Conservation (phyloP, 2,888 invertebrate genomes). For the Prenolepis imparis region DNA sequence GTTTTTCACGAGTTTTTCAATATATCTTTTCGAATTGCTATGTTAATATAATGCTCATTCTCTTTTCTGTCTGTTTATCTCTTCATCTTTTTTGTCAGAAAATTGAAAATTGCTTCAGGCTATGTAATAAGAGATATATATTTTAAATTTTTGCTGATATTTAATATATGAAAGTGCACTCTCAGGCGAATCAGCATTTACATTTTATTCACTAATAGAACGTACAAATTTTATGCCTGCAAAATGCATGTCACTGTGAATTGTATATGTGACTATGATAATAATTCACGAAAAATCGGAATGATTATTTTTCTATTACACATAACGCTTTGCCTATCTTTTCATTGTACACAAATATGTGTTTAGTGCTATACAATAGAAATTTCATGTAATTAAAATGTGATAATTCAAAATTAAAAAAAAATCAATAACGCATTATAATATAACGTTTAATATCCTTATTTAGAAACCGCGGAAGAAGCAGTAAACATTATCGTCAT, state of each 20-base stretch:
- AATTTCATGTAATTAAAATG: conserved; percentile 3
- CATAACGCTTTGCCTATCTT: conserved; percentile 33
- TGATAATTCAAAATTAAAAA: neutral
- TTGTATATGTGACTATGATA: neutral
- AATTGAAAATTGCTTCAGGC: conserved; percentile 1
- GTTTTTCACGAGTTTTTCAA: neutral
- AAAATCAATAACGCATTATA: conserved; percentile 6
- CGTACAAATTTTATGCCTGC: neutral
- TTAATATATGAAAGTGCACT: conserved; percentile 14
- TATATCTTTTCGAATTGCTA: neutral
- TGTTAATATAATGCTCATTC: neutral
- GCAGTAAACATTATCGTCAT: conserved; percentile 95
- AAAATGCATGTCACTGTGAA: neutral
- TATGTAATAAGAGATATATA: neutral
- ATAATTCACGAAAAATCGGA: neutral
- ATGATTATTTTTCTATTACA: conserved; percentile 3
- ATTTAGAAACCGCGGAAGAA: conserved; percentile 89
- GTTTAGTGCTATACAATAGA: neutral
- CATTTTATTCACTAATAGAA: neutral
- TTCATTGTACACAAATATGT: neutral
- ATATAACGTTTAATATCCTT: conserved; percentile 14
- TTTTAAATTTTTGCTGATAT: neutral
- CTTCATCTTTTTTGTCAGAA: neutral
- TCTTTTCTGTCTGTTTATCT: neutral
- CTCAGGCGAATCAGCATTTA: neutral